Base-by-base conservation (phyloP, 1,140 invertebrate genomes). In the Drosophila kurseongensis region DNA sequence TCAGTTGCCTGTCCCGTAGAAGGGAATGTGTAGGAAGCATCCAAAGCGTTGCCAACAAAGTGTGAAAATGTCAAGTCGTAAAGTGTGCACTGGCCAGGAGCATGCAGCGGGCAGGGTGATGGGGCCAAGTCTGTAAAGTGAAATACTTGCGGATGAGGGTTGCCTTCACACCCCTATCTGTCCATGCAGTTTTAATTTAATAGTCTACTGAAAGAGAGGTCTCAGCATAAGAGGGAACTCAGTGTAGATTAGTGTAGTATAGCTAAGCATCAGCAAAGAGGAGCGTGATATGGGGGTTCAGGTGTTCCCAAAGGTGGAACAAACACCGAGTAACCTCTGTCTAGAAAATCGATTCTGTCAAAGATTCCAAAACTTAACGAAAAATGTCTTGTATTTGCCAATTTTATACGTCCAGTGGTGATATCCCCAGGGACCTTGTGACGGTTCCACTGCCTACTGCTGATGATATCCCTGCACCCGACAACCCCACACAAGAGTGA, bases 31-130 rank as follows among this genome's bases (percentile, higher is more conserved):
- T 56, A 41, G 40, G 52, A 57, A 52, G 55, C 32, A 44, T 59
- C 69, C 42, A 44, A 79, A 84, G 51, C 78, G 51, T 66, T 75
- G 78, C 82, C 78, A 90, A 86, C 90, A 91, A 91, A 91, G 90
- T 91, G 90, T 91, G 90, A 91, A 91, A 91, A 90, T 91, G 86
- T 91, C 86, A 91, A 91, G 90, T 91, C 90, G 90, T 89, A 90
- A 89, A 89, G 66, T 89, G 80, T 84, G 71, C 69, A 69, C 61
- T 57, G 65, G 50, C 58, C 38, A 52, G 29, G 38, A 55, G 13
- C 29, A 14, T 0, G 50, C 1, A n/a, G 36, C 32, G 57, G 6
- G 42, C 23, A 23, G 36, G n/a, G 18, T 23, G 5, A 18, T 14
- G 42, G 40, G 41, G 35, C 36, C 13, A 16, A 41, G 51, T 50